Conservation (phyloP, 2,113 vertebrate species). For the Ptychochromis oligacanthus region DNA sequence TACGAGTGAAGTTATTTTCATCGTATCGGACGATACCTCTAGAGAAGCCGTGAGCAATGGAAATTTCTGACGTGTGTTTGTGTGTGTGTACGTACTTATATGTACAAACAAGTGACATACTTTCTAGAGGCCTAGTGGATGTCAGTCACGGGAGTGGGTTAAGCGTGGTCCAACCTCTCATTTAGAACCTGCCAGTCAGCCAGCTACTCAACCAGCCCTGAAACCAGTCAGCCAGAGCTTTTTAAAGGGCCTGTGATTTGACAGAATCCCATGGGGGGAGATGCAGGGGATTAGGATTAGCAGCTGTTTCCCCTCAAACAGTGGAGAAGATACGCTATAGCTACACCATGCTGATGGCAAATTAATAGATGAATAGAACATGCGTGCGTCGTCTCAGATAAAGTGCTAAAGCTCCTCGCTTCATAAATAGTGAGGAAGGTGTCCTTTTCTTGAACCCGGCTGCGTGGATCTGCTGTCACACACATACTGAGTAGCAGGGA, state of each 20-base stretch:
- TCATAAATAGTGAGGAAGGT: constrained; percentile 75
- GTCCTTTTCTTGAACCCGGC: constrained; percentile 78
- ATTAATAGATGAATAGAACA: constrained; percentile 79
- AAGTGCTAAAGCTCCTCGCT: constrained; percentile 72
- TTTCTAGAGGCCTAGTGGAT: constrained; percentile 49
- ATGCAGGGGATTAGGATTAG: constrained; percentile 79
- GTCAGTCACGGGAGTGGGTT: constrained; percentile 62
- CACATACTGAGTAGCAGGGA: constrained; percentile 44
- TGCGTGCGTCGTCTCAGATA: constrained; percentile 72
- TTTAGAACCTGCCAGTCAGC: constrained; percentile 71
- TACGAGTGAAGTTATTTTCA: constrained; percentile 11
- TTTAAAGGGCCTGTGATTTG: constrained; percentile 78
- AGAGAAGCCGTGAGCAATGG: constrained; percentile 7
- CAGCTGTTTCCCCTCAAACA: constrained; percentile 79
- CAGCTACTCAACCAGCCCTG: constrained; percentile 67
- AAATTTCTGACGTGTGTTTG: constrained; percentile 20
- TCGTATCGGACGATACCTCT: neutral
- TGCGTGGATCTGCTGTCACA: constrained; percentile 65
- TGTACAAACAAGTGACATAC: constrained; percentile 65
- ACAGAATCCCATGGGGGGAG: constrained; percentile 72
- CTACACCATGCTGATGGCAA: constrained; percentile 75
- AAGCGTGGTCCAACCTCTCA: constrained; percentile 59
- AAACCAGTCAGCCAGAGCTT: constrained; percentile 74
- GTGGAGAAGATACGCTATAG: constrained; percentile 69
- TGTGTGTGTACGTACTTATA: constrained; percentile 32